A percentile compares a stretch with the other conserved stretches of the same genome.
Conservation (phyloP, 2,888 invertebrate species). For the Luperina nickerlii region DNA sequence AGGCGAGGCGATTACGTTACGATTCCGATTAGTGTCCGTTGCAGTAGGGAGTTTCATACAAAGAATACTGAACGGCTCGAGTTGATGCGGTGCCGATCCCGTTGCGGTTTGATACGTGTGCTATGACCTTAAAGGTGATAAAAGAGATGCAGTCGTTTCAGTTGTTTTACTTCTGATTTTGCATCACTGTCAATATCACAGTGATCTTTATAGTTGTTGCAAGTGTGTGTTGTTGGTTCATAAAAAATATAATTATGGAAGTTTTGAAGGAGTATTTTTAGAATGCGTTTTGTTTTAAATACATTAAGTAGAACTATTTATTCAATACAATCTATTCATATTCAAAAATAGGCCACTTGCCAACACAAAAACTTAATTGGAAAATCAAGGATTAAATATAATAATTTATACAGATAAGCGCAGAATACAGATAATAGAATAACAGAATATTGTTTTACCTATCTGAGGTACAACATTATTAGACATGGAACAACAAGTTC, state of each 20-base stretch:
- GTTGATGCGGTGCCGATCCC: no score
- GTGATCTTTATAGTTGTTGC: no score
- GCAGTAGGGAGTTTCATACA: no score
- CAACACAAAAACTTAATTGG: not conserved
- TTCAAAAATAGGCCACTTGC: not conserved
- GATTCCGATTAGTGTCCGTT: no score
- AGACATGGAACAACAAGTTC: slow-evolving; percentile 3
- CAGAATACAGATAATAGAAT: not conserved
- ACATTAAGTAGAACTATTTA: not conserved
- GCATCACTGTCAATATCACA: no score
- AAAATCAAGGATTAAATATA: slow-evolving; percentile 4
- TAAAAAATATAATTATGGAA: not conserved
- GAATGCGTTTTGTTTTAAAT: not conserved
- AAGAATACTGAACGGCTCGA: no score
- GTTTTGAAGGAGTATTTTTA: not conserved
- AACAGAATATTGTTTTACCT: no score
- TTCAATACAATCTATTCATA: not conserved
- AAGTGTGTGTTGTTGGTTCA: not conserved
- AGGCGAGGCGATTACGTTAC: no score
- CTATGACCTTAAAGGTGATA: not conserved
- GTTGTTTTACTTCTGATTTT: no score
- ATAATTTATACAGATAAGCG: not conserved
- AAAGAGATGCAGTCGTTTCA: no score
- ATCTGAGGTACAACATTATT: not conserved
- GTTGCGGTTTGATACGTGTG: no score